Percentiles rank a stretch among this genome's conserved stretches.
These are phyloP conservation scores for Limosa lapponica DNA, from an alignment of 2,797 vertebrate genomes.

Conservation along the genomic window DNA sequence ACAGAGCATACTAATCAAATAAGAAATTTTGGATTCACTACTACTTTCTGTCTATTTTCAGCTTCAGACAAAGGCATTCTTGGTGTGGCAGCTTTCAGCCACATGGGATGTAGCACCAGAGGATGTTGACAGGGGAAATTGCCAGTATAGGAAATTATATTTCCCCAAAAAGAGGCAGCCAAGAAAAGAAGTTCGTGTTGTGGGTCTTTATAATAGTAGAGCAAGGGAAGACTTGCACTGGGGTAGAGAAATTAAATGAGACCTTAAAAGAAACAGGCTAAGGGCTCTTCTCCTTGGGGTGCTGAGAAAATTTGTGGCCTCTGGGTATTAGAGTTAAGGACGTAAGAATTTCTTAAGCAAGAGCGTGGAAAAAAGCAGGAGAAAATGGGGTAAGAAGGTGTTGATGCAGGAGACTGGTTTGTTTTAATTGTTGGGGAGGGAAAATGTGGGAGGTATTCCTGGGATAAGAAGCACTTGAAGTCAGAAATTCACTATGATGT, in stretches of 20 bases:
- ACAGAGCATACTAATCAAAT: not conserved
- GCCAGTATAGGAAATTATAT: not conserved
- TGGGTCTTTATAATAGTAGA: not conserved
- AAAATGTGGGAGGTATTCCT: not conserved
- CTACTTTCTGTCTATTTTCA: not conserved
- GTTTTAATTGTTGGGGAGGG: not conserved
- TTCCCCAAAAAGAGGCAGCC: not conserved
- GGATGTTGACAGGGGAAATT: not conserved
- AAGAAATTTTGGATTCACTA: not conserved
- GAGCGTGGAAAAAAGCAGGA: not conserved
- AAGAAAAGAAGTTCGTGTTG: not conserved
- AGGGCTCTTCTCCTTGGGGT: not conserved
- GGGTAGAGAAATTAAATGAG: not conserved
- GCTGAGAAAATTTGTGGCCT: not conserved
- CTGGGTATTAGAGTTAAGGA: not conserved
- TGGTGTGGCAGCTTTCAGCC: not conserved
- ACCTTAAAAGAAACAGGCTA: not conserved
- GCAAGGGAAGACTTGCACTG: not conserved
- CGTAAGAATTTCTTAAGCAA: not conserved
- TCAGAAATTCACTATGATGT: not conserved
- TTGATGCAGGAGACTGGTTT: not conserved
- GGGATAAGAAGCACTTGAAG: not conserved
- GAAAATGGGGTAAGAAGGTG: not conserved
- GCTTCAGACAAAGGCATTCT: not conserved
- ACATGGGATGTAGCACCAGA: not conserved